phyloP scores from a whole-genome alignment of 2,888 invertebrate species.

The Dioctria rufipes region DNA sequence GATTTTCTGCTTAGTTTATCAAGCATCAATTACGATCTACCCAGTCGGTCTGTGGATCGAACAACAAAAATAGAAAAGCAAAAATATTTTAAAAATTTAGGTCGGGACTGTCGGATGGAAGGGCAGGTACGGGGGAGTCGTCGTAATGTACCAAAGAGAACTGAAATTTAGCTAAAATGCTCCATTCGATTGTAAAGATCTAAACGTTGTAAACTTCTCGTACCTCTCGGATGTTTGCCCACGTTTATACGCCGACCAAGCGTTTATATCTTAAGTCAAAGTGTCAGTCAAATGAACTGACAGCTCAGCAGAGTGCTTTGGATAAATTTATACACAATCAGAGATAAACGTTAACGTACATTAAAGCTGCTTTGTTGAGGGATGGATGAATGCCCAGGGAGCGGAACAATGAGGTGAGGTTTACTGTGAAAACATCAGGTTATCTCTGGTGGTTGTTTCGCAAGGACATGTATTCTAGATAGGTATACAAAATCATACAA shows the following conservation, averaged over 20 bases:
- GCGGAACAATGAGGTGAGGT: conserved; percentile 15
- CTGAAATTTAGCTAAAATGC: conserved; percentile 19
- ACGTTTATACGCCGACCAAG: conserved; percentile 58
- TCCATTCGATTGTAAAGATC: conserved; percentile 35
- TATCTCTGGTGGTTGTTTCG: neutral
- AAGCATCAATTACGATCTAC: conserved; percentile 21
- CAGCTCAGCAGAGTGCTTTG: conserved; percentile 66
- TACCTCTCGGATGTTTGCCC: conserved; percentile 44
- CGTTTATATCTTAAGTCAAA: conserved; percentile 68
- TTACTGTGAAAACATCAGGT: conserved; percentile 2
- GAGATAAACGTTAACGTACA: conserved; percentile 29
- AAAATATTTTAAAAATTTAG: conserved; percentile 11
- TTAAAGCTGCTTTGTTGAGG: conserved; percentile 35
- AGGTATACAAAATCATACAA: too few relatives aligned
- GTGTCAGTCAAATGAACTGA: conserved; percentile 69
- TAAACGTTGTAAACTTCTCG: conserved; percentile 15
- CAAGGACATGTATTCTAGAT: neutral
- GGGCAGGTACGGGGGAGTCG: neutral
- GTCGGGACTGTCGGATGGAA: neutral
- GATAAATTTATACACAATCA: conserved; percentile 61
- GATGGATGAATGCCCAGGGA: conserved; percentile 36
- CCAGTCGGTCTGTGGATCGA: neutral
- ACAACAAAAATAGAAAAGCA: conserved; percentile 35
- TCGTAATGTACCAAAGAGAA: neutral
- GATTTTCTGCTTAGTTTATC: conserved; percentile 41